phyloP scores from a whole-genome alignment of 2,888 invertebrate species.

The Hypsopygia costalis region DNA sequence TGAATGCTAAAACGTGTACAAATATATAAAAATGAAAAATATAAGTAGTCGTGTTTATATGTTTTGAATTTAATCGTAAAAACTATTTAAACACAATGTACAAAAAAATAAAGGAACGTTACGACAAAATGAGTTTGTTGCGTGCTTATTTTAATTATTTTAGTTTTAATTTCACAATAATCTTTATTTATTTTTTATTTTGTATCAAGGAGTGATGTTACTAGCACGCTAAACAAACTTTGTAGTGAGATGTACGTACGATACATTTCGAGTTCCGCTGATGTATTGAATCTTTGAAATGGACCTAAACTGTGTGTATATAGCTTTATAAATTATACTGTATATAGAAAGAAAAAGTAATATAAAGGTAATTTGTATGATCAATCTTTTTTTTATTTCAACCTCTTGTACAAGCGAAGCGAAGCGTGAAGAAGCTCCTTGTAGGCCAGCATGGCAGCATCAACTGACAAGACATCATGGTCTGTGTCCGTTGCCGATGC shows the following conservation, averaged over 20 bases:
- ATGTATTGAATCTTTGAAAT: slow-evolving; percentile 43
- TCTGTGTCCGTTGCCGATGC: no score
- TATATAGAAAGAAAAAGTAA: slow-evolving; percentile 54
- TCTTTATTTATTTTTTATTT: neutral
- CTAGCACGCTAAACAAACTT: no score
- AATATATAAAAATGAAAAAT: neutral
- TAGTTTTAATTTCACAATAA: neutral
- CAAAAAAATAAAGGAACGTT: neutral
- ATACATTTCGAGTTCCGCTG: slow-evolving; percentile 7
- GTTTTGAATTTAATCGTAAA: neutral
- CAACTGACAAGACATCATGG: no score
- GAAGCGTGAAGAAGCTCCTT: no score
- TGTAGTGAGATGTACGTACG: no score
- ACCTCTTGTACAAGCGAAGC: no score
- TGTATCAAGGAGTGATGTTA: neutral
- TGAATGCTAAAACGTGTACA: slow-evolving; percentile 16
- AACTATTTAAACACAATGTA: neutral
- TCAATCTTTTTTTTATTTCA: slow-evolving; percentile 25
- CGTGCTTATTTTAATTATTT: neutral
- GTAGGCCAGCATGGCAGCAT: no score
- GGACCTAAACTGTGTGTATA: slow-evolving; percentile 72
- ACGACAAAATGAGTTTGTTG: neutral
- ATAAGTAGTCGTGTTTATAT: neutral
- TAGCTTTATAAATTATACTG: slow-evolving; percentile 57
- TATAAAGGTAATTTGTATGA: slow-evolving; percentile 34